Evolutionary conservation across 2,797 vertebrate species (phyloP).

Genomic region (Syndactyla subalaris): DNA sequence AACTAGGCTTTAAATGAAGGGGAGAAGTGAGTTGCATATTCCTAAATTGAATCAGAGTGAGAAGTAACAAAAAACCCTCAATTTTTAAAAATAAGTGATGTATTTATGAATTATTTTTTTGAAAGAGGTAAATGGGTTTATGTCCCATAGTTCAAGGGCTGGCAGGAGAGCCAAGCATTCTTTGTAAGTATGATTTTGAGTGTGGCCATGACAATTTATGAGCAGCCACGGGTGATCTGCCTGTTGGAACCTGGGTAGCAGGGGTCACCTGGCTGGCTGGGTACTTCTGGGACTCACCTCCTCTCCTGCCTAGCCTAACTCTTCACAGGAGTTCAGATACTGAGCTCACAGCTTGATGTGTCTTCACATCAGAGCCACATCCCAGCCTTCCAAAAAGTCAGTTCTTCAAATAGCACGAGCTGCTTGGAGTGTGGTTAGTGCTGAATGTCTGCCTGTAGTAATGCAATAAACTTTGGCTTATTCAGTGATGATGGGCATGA

Average conservation of each 20-base stretch:
- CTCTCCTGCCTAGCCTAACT: neutral
- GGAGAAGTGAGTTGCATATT: neutral
- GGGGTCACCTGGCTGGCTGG: too few species aligned
- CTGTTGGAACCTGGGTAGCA: accelerated
- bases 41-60: neutral
- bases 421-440: accelerated
- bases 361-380: too few species aligned
- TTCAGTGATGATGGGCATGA: accelerated
- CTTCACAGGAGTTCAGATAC: neutral
- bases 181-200: neutral
- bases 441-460: neutral
- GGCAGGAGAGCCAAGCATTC: neutral
- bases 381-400: too few species aligned
- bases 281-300: neutral
- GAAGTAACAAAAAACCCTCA: neutral
- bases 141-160: neutral
- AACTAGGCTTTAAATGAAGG: neutral
- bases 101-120: neutral
- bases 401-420: neutral
- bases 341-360: accelerated
- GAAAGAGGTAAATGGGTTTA: neutral
- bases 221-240: accelerated
- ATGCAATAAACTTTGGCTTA: neutral
- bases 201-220: accelerated
- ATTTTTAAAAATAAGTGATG: neutral